A percentile compares a stretch with the other conserved stretches of the same genome.
phyloP scores from a whole-genome alignment of 2,888 invertebrate genomes.

The Spodoptera exigua region DNA sequence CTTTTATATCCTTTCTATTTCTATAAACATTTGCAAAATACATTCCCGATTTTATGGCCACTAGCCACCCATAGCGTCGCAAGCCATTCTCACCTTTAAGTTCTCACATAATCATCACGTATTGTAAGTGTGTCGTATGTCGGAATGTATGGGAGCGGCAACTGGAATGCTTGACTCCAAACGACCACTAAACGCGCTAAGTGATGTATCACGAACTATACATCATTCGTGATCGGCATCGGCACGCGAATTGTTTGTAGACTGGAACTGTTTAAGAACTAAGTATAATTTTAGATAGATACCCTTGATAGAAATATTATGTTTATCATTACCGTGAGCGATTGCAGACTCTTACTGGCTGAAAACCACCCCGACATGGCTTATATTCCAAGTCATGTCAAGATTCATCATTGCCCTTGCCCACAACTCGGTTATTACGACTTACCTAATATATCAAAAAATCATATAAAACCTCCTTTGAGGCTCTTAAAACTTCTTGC shows the following conservation, averaged over 20 bases:
- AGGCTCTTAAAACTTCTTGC: too few relatives aligned
- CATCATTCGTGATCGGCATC: slow-evolving; percentile 16
- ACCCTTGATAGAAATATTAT: background rate
- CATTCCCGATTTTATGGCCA: slow-evolving; percentile 1
- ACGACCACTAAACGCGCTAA: slow-evolving; percentile 47
- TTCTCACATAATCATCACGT: slow-evolving; percentile 31
- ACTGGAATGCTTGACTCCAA: slow-evolving; percentile 23
- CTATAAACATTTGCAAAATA: too few relatives aligned
- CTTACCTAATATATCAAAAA: too few relatives aligned
- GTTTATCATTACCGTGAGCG: too few relatives aligned
- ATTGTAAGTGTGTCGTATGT: slow-evolving; percentile 71
- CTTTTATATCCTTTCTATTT: too few relatives aligned
- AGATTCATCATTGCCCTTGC: too few relatives aligned
- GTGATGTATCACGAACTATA: slow-evolving; percentile 42
- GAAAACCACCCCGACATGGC: too few relatives aligned
- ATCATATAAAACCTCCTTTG: too few relatives aligned
- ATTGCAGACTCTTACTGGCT: too few relatives aligned
- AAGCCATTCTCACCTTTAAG: slow-evolving; percentile 18
- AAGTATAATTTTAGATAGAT: slow-evolving; percentile 2
- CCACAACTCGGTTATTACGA: too few relatives aligned
- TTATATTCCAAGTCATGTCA: too few relatives aligned
- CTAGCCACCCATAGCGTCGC: slow-evolving; percentile 1
- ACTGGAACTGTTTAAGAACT: slow-evolving; percentile 13
- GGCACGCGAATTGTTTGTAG: slow-evolving; percentile 29
- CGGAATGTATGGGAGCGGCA: slow-evolving; percentile 81